Conservation (phyloP, 2,797 vertebrate species). For the Vespertilio murinus region DNA sequence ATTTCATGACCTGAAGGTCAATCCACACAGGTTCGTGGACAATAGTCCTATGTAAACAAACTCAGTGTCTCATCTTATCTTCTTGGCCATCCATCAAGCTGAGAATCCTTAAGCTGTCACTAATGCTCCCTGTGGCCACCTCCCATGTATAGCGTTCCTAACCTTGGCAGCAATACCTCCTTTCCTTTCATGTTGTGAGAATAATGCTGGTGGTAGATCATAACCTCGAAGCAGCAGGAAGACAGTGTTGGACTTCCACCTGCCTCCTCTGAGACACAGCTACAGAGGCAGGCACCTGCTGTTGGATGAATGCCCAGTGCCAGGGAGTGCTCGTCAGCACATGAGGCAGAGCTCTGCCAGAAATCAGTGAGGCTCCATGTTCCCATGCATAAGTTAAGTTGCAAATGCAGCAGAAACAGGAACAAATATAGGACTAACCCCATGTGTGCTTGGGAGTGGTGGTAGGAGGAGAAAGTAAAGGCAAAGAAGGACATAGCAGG, state of each 20-base stretch:
- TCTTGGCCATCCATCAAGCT: constrained; percentile 38
- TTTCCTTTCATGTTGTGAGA: not conserved
- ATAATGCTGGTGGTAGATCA: not conserved
- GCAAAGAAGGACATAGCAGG: not conserved
- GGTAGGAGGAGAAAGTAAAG: not conserved
- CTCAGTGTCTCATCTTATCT: constrained; percentile 54
- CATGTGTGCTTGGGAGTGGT: not conserved
- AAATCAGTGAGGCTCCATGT: not conserved
- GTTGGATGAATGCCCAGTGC: not conserved
- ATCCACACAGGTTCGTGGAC: constrained; percentile 40
- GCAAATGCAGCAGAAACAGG: constrained; percentile 57
- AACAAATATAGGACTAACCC: constrained; percentile 57
- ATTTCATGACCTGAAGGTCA: constrained; percentile 71
- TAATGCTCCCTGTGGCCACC: constrained; percentile 56
- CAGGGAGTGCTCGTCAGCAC: not conserved
- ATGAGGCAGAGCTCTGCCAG: not conserved
- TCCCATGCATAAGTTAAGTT: constrained; percentile 38
- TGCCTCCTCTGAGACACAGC: constrained; percentile 22
- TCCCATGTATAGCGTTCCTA: constrained; percentile 9
- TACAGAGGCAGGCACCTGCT: constrained; percentile 56
- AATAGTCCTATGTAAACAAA: constrained; percentile 52
- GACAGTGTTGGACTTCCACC: not conserved
- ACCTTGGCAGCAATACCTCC: constrained; percentile 15
- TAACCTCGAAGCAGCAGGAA: not conserved
- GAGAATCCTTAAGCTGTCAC: constrained; percentile 52